Evolutionary conservation across 1,140 invertebrate genomes (phyloP), one percentile per base, ranked within the genome.

Genomic region (Maconellicoccus hirsutus): DNA sequence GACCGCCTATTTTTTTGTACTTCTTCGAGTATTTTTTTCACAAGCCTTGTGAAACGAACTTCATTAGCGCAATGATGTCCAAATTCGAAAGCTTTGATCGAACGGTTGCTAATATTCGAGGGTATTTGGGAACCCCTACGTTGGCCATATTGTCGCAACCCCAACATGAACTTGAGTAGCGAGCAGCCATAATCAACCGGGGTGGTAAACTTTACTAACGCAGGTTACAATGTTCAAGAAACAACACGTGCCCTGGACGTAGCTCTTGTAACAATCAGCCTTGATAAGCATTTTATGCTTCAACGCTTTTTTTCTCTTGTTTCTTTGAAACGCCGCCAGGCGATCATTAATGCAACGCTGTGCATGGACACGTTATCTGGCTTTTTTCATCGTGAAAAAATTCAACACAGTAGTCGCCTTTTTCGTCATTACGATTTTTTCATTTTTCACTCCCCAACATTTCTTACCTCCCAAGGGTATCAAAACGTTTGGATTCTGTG

Each of bases 281-380:
- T 66, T 66, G 61, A 66, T 66, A 26, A 66, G 61, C 25, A 66
- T 66, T 66, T 66, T 25, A 66, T 26, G 61, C 61, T 66, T 66
- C 61, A 66, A 26, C 25, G 61, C 25, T 66, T 66, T 66, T 66
- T 66, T 66, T 25, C n/a, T 19, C n/a, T 52, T 19, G 6, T 52
- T 52, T 52, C 4, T 52, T 19, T 19, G 4, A 16, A 52, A 52
- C 42, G 42, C 42, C 42, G 42, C 42, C 42, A 19, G 42, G 42
- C 42, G 42, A 16, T 52, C 10, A 52, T 52, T 52, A 52, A 52
- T 52, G 42, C 42, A 19, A 52, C 42, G 10, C 42, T 6, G 42
- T 16, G 3, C 6, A 52, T 8, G 42, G 6, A 52, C 42, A 14
- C 16, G 6, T 6, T 16, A 3, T 16, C 3, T 19, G 6, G n/a